A percentile compares a stretch with the other conserved stretches of the same genome.
Conservation (phyloP, 2,888 invertebrate species). For the Fragum whitleyi region DNA sequence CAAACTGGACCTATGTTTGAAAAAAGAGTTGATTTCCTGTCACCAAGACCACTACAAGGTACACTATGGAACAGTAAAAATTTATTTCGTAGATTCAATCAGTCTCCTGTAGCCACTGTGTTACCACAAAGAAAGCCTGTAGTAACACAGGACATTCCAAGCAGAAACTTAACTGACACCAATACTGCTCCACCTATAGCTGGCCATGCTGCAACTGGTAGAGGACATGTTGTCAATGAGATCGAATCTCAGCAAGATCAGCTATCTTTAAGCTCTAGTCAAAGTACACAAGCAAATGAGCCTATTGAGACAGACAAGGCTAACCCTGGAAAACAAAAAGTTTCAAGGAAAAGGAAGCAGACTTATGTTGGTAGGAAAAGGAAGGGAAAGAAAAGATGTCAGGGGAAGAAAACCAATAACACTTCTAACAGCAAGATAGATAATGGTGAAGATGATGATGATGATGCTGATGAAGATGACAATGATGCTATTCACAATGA, state of each 20-base stretch:
- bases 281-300: neutral
- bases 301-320: neutral
- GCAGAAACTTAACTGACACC: neutral
- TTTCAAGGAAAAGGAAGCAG: conserved; percentile 11
- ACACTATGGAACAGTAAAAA: conserved; percentile 63
- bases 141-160: neutral
- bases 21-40: conserved; percentile 49
- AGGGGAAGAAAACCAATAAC: neutral
- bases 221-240: neutral
- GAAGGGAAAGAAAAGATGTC: conserved; percentile 3
- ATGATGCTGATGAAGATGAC: too few species aligned
- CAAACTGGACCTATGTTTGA: conserved; percentile 37
- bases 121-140: conserved; percentile 62
- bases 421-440: neutral
- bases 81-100: conserved; percentile 65
- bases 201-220: neutral
- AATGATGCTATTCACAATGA: neutral
- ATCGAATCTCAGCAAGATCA: neutral
- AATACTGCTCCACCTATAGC: neutral
- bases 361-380: neutral
- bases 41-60: conserved; percentile 48
- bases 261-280: neutral
- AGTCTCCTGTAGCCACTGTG: conserved; percentile 72
- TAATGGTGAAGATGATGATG: neutral
- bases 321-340: neutral